These are phyloP conservation scores for Lepus americanus DNA, from an alignment of 2,113 vertebrate species.

Conservation along the genomic window DNA sequence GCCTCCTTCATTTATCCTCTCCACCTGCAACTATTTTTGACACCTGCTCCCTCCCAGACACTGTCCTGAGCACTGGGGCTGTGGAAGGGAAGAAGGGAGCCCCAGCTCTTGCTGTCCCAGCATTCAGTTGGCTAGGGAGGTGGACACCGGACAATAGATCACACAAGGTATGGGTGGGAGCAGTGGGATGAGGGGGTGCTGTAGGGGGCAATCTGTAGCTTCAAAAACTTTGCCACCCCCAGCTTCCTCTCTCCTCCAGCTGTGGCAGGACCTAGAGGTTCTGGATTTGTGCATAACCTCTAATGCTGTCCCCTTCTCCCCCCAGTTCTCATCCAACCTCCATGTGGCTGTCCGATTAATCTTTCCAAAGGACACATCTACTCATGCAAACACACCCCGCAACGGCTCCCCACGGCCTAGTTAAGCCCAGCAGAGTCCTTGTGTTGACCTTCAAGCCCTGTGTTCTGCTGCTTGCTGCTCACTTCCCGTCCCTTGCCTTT, in stretches of 20 bases:
- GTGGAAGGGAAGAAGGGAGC: neutral
- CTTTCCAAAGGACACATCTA: constrained; percentile 56
- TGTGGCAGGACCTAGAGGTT: neutral
- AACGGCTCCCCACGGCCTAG: neutral
- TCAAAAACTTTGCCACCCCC: neutral
- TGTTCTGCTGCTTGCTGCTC: neutral
- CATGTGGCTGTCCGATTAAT: neutral
- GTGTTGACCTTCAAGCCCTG: constrained; percentile 50
- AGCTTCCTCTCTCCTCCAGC: neutral
- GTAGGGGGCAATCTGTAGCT: neutral
- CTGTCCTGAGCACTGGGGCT: neutral
- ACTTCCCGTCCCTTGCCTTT: neutral
- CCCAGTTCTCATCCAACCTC: neutral
- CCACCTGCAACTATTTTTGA: neutral
- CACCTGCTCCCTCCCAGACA: neutral
- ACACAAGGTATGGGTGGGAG: neutral
- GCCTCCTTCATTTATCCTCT: neutral
- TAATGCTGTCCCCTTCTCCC: neutral
- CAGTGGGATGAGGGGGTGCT: too few relatives aligned
- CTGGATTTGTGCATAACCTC: neutral
- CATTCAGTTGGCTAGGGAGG: neutral
- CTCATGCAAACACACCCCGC: constrained; percentile 25
- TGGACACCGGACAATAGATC: neutral
- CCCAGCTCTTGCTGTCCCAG: neutral
- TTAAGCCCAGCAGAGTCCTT: constrained; percentile 15